phyloP scores from a whole-genome alignment of 2,888 invertebrate species.

The Stratiomys singularior region DNA sequence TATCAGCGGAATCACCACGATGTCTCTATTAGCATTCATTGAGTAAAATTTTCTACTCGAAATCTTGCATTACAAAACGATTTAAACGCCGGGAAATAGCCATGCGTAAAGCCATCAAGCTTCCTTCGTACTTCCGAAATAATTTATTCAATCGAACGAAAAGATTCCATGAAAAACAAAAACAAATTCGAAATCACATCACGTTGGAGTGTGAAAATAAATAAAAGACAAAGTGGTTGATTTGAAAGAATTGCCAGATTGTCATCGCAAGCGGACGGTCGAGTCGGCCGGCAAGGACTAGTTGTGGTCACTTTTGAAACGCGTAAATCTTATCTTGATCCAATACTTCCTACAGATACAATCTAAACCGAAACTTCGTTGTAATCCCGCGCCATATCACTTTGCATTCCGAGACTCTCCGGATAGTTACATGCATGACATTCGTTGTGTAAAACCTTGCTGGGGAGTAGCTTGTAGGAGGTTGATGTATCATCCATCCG shows the following conservation, averaged over 20 bases:
- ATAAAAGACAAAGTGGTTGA: constrained; percentile 13
- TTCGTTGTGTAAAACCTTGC: not conserved
- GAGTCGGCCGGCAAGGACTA: not conserved
- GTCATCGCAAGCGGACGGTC: not conserved
- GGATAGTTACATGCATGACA: not conserved
- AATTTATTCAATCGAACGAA: constrained; percentile 15
- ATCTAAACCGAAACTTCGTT: not conserved
- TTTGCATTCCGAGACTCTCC: not conserved
- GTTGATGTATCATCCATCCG: not conserved
- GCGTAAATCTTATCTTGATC: constrained; percentile 44
- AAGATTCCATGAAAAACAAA: constrained; percentile 3
- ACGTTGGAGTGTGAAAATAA: constrained; percentile 15
- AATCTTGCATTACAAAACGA: not conserved
- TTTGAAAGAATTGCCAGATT: constrained; percentile 9
- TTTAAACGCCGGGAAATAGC: constrained; percentile 35
- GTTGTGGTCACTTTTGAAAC: constrained; percentile 27
- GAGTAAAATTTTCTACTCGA: not conserved
- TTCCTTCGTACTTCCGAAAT: constrained; percentile 28
- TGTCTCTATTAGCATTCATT: constrained; percentile 12
- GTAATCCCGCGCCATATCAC: not conserved
- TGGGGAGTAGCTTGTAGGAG: not conserved
- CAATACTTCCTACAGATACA: constrained; percentile 34
- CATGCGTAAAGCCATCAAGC: constrained; percentile 7
- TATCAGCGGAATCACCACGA: not conserved
- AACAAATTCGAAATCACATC: constrained; percentile 21